Evolutionary conservation across 2,888 invertebrate genomes (phyloP), one percentile per base, ranked within the genome.

Genomic region (Hedychridium roseum): DNA sequence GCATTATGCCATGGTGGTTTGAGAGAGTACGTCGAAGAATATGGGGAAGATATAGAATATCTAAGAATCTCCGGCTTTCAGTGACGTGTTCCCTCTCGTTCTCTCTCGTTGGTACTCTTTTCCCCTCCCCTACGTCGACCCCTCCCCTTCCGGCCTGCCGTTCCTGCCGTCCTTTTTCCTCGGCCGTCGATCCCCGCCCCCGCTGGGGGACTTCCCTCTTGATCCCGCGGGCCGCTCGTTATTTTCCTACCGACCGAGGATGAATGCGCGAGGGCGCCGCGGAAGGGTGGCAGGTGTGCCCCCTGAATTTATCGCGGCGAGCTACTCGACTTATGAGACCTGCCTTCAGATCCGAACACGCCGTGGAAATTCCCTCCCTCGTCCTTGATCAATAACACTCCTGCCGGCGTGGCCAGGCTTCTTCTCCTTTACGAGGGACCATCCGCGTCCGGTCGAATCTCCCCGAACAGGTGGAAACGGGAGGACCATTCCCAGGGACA

Each of bases 21-120:
- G n/a, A n/a, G n/a, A n/a, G n/a, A n/a, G n/a, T n/a, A n/a, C n/a
- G n/a, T n/a, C n/a, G n/a, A n/a, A n/a, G n/a, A n/a, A n/a, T n/a
- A n/a, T n/a, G n/a, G n/a, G 39, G 50, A 63, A 66, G 69, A 69
- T n/a, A 69, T 66, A 53, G 67, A 55, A 69, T 69, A 69, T 69
- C 70, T 69, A 69, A 69, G 69, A 70, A 67, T 69, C 64, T 54
- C 60, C 46, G 57, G 26, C 60, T 64, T 62, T 60, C 63, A 63
- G 55, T 60, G 66, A 66, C 62, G 50, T 46, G 52, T 46, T 45
- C 48, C 50, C 18, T 34, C 39, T 21, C 47, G 15, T 15, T 17
- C 23, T 28, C 39, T 16, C 15, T 3, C 39, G 16, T 32, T 32
- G 14, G 3, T 23, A 9, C 9, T 35, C 16, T 6, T 12, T 14